A percentile compares a stretch with the other conserved stretches of the same genome.
phyloP scores from a whole-genome alignment of 2,797 vertebrate species.

The Hoplostethus atlanticus region DNA sequence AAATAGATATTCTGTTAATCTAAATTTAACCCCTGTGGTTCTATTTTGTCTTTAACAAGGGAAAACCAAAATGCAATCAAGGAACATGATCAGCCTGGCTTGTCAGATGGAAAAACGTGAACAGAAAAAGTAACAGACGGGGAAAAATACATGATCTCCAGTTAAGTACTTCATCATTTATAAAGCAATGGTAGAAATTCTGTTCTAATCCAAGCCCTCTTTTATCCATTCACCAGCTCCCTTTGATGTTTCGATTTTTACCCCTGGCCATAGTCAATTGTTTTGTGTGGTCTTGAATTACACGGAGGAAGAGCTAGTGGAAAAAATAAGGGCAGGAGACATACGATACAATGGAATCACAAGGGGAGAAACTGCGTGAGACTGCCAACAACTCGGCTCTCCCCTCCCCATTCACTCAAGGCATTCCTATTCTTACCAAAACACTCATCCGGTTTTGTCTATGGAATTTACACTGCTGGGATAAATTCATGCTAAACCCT shows the following conservation, averaged over 20 bases:
- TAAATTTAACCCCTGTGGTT: conserved; percentile 52
- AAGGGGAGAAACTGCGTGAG: conserved; percentile 38
- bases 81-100: conserved; percentile 57
- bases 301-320: conserved; percentile 68
- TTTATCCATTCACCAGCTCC: conserved; percentile 51
- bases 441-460: conserved; percentile 33
- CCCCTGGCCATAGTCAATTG: conserved; percentile 37
- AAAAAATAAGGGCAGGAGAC: conserved; percentile 67
- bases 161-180: conserved; percentile 26
- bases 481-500: conserved; percentile 49
- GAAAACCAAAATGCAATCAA: conserved; percentile 54
- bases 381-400: conserved; percentile 46
- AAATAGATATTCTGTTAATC: conserved; percentile 38
- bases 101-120: conserved; percentile 65
- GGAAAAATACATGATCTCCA: conserved; percentile 36
- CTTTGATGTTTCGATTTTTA: conserved; percentile 61
- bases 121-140: conserved; percentile 37
- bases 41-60: conserved; percentile 60
- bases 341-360: conserved; percentile 58
- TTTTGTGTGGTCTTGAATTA: conserved; percentile 68
- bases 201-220: conserved; percentile 41
- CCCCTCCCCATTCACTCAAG: conserved; percentile 16
- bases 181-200: conserved; percentile 23
- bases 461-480: conserved; percentile 40
- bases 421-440: conserved; percentile 23